A percentile compares a stretch with the other conserved stretches of the same genome.
Evolutionary conservation across 2,797 vertebrate species (phyloP).

Genomic region (Myioborus melanocephalus): DNA sequence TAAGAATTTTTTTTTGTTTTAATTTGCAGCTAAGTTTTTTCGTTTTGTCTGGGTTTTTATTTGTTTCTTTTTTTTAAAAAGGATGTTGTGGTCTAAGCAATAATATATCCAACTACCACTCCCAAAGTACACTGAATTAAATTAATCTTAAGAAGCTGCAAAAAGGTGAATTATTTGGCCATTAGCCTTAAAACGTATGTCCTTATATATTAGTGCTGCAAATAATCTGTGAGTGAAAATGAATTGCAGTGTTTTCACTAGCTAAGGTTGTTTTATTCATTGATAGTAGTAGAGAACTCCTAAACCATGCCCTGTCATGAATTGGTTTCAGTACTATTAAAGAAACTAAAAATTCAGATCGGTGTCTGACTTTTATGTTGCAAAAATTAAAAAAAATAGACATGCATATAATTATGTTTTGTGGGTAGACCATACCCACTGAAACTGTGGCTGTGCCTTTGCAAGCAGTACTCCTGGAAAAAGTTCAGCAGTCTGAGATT

Average conservation of each 20-base stretch:
- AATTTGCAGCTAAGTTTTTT: background rate
- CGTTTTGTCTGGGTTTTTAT: background rate
- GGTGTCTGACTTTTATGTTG: background rate
- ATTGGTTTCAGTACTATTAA: background rate
- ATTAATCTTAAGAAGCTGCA: background rate
- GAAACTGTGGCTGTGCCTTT: background rate
- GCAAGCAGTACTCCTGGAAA: background rate
- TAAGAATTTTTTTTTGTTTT: background rate
- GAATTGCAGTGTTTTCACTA: background rate
- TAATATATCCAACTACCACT: background rate
- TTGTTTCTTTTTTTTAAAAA: background rate
- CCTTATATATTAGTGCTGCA: background rate
- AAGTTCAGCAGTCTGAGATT: background rate
- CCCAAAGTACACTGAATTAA: background rate
- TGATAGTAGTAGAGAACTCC: background rate
- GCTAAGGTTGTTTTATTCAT: background rate
- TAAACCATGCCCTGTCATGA: background rate
- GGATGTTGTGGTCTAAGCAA: background rate
- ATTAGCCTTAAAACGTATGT: background rate
- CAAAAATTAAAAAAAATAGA: rapidly evolving
- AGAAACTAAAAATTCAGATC: background rate
- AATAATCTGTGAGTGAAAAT: background rate
- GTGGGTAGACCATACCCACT: background rate
- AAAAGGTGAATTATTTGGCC: background rate
- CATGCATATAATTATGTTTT: background rate